Evolutionary conservation across 2,888 invertebrate species (phyloP).

Genomic region (Stegophylla sp.): DNA sequence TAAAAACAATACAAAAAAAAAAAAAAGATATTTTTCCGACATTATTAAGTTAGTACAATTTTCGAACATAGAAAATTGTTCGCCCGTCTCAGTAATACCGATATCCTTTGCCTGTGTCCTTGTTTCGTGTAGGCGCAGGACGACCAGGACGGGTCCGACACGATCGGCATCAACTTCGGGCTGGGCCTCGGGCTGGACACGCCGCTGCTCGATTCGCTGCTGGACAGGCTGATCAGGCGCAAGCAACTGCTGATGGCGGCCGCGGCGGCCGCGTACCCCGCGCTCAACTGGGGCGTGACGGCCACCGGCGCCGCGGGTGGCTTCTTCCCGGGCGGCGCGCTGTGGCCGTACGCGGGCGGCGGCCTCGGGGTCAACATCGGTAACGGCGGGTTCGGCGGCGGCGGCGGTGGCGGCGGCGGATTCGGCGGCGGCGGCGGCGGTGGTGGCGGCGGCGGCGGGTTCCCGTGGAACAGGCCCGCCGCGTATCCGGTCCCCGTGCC

Average conservation of each 20-base stretch:
- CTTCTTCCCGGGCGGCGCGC: neutral
- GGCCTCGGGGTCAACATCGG: neutral
- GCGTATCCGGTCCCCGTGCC: constrained; percentile 4
- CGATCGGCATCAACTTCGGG: constrained; percentile 28
- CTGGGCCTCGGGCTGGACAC: constrained; percentile 42
- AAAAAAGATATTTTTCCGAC: no score
- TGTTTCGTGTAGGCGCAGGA: no score
- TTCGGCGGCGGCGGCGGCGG: neutral
- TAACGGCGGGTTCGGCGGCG: neutral
- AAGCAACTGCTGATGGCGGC: constrained; percentile 36
- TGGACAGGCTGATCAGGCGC: constrained; percentile 27
- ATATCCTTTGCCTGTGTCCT: no score
- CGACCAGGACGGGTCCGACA: constrained; percentile 36
- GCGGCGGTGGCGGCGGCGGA: neutral
- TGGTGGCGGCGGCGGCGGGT: neutral
- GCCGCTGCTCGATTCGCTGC: constrained; percentile 28
- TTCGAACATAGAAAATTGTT: no score
- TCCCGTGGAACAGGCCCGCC: constrained; percentile 16
- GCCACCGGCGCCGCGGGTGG: neutral
- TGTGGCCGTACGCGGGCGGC: constrained; percentile 23
- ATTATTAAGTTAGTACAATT: no score
- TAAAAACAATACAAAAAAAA: no score
- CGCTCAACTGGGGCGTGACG: neutral
- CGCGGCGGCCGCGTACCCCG: constrained; percentile 3
- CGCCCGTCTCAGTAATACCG: no score